A percentile compares a stretch with the other conserved stretches of the same genome.
Conservation (phyloP, 2,113 vertebrate genomes). For the Nibea coibor region DNA sequence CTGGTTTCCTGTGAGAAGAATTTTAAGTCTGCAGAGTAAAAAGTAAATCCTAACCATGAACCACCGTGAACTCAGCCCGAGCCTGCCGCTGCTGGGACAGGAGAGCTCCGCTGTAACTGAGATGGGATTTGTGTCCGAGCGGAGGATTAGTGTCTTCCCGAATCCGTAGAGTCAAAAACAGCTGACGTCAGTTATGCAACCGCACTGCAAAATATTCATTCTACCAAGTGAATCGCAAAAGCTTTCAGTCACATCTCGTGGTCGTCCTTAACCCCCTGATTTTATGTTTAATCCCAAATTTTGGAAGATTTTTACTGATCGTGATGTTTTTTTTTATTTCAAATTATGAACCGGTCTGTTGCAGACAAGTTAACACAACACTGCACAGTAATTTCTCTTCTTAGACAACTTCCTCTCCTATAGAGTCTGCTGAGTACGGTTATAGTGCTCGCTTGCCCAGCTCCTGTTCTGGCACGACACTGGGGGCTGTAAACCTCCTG, state of each 20-base stretch:
- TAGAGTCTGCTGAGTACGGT: too few species aligned
- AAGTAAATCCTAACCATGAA: neutral
- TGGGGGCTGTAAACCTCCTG: too few species aligned
- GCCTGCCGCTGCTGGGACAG: slow-evolving; percentile 7
- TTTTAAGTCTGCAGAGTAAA: slow-evolving; percentile 1
- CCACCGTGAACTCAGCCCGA: neutral
- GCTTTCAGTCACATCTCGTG: neutral
- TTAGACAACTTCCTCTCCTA: too few species aligned
- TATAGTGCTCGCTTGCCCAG: too few species aligned
- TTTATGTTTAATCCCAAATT: neutral
- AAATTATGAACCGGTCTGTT: neutral
- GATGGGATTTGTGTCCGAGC: slow-evolving; percentile 47
- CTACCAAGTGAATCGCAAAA: neutral
- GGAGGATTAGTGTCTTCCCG: slow-evolving; percentile 51
- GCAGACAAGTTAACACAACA: neutral
- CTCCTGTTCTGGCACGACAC: too few species aligned
- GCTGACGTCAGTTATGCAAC: slow-evolving; percentile 52
- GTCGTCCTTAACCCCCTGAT: neutral
- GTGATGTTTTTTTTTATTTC: neutral
- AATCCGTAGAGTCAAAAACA: slow-evolving; percentile 34
- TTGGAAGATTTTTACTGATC: neutral
- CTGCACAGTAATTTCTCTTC: too few species aligned
- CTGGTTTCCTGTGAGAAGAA: slow-evolving; percentile 36
- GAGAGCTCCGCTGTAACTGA: slow-evolving; percentile 38
- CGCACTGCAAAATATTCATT: neutral